Conservation (phyloP, 2,888 invertebrate species). For the Zhengitettix transpicula region DNA sequence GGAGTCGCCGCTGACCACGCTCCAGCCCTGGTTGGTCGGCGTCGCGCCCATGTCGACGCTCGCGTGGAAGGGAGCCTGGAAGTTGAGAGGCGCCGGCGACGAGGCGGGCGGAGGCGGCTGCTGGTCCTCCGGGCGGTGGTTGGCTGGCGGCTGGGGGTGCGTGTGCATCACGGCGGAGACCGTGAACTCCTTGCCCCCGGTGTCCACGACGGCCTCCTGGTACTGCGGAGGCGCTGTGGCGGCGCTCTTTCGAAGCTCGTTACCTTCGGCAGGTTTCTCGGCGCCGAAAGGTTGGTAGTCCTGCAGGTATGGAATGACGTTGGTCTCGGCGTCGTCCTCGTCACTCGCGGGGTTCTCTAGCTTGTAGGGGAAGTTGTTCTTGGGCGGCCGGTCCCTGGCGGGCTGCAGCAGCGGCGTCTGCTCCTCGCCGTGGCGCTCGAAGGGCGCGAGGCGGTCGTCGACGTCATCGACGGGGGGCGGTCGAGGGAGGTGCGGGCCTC, state of each 20-base stretch:
- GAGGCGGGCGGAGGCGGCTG: slow-evolving; percentile 1
- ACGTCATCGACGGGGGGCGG: slow-evolving; percentile 25
- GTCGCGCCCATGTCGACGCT: slow-evolving; percentile 41
- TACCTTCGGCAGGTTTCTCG: neutral
- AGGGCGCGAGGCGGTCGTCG: slow-evolving; percentile 1
- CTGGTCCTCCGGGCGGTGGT: slow-evolving; percentile 3
- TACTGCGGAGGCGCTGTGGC: slow-evolving; percentile 9
- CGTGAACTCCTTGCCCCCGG: slow-evolving; percentile 23
- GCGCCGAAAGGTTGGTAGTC: slow-evolving; percentile 27
- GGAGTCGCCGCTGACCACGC: slow-evolving; percentile 24
- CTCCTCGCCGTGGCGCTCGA: slow-evolving; percentile 16
- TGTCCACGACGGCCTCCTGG: slow-evolving; percentile 3
- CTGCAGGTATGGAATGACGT: slow-evolving; percentile 27
- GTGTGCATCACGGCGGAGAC: slow-evolving; percentile 28
- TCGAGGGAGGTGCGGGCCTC: slow-evolving; percentile 32
- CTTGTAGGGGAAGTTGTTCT: slow-evolving; percentile 9
- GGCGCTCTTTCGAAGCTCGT: slow-evolving; percentile 1
- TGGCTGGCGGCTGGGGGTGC: slow-evolving; percentile 16
- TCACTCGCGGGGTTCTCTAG: slow-evolving; percentile 23
- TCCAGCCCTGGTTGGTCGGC: slow-evolving; percentile 41
- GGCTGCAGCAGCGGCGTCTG: slow-evolving; percentile 34
- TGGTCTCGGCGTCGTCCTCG: slow-evolving; percentile 24
- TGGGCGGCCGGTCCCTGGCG: neutral
- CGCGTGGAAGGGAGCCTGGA: slow-evolving; percentile 24
- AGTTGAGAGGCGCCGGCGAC: slow-evolving; percentile 8